Base-by-base conservation (phyloP, 2,888 invertebrate genomes). In the Ophion slaviceki region DNA sequence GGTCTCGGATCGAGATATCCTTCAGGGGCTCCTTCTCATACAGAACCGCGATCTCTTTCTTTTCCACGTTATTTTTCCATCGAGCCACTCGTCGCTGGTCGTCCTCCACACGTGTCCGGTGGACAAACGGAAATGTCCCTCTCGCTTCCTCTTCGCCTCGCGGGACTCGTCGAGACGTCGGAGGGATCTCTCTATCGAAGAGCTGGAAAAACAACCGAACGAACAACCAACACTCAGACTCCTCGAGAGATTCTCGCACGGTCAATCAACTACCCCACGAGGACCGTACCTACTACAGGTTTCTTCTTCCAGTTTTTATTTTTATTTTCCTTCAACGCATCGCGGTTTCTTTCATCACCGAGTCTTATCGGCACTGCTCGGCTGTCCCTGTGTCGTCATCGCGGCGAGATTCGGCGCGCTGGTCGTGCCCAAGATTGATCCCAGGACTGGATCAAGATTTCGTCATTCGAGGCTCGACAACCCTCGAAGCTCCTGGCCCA, bases 1-100 rank as follows among this genome's bases (percentile, higher is more conserved):
- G 77, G 78, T 53, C 64, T 82, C 78, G 24, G 53, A 59, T 62
- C 66, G 79, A 79, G 78, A 79, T 67, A 71, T 77, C 68, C 81
- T 78, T 61, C 62, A 64, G 64, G 66, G 59, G 53, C 14, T 47
- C 24, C 71, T 71, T 80, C 64, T 32, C 47, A 36, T 36, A 17
- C 40, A 24, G 28, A 64, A 66, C 61, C 61, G 68, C 64, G 57
- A 67, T 59, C 77, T 59, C 57, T 57, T 75, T 72, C 76, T 67
- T 72, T 64, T 64, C 57, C 57, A 70, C 40, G 40, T 71, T 79
- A 71, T 82, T 82, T 79, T 71, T 32, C 71, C 74, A 80, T 84
- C 36, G 75, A 45, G 57, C 61, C 79, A 76, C 80, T 71, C 64
- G 64, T 70, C 57, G 8, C 17, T 20, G 2, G 10, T 17, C 45